Evolutionary conservation across 2,888 invertebrate genomes (phyloP).

Genomic region (Luperina testacea): DNA sequence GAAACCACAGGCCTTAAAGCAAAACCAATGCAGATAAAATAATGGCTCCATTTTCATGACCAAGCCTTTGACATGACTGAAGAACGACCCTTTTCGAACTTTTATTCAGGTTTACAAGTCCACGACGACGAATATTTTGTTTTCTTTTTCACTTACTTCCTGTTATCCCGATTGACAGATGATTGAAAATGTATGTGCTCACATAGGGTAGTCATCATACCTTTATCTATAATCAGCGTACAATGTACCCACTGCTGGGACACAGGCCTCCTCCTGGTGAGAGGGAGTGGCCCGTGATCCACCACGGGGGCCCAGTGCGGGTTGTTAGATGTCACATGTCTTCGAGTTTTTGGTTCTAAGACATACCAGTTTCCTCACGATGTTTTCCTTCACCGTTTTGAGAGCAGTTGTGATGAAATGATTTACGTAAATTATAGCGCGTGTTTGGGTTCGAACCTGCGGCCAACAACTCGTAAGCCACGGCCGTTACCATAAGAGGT

Average conservation of each 20-base stretch:
- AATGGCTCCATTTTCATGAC: neutral
- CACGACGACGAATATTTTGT: neutral
- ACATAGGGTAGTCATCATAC: neutral
- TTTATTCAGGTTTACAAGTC: neutral
- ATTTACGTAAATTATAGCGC: neutral
- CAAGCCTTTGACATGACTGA: neutral
- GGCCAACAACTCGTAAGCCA: neutral
- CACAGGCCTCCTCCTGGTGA: neutral
- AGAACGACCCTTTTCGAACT: neutral
- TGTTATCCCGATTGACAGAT: neutral
- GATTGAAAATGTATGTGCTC: neutral
- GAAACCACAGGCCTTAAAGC: conserved; percentile 1
- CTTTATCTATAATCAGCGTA: neutral
- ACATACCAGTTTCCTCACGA: neutral
- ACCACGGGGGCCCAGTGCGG: neutral
- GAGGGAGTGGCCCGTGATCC: neutral
- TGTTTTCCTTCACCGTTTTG: neutral
- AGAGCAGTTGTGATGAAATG: neutral
- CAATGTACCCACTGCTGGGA: neutral
- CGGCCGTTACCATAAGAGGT: neutral
- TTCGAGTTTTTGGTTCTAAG: neutral
- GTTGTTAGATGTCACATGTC: neutral
- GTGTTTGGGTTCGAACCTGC: neutral
- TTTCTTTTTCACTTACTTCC: neutral
- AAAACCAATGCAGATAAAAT: neutral